Evolutionary conservation across 2,113 vertebrate species (phyloP).

Genomic region (Probosciger aterrimus): DNA sequence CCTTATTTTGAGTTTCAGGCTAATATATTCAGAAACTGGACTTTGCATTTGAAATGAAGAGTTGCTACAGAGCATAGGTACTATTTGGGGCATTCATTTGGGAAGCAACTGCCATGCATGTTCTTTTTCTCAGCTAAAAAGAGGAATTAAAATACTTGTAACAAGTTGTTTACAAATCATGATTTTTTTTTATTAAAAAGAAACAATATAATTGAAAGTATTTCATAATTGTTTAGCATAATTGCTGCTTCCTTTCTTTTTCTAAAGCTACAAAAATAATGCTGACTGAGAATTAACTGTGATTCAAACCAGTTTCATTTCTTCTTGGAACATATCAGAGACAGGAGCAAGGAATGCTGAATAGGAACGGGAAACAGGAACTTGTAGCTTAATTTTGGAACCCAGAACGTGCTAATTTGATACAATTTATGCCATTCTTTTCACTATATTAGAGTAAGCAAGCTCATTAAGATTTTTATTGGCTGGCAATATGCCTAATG

Average conservation of each 20-base stretch:
- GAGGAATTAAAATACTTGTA: not conserved
- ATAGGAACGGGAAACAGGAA: not conserved
- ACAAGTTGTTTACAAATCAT: not conserved
- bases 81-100: not conserved
- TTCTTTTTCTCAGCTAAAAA: not conserved
- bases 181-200: not conserved
- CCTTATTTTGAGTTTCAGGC: not conserved
- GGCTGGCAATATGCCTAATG: not conserved
- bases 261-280: not conserved
- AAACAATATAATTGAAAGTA: not conserved
- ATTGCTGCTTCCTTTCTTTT: not conserved
- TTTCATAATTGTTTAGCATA: not conserved
- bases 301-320: not conserved
- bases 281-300: not conserved
- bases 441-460: not conserved
- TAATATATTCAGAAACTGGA: not conserved
- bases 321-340: not conserved
- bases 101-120: not conserved
- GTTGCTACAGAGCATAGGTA: not conserved
- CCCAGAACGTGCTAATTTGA: not conserved
- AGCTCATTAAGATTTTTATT: not conserved
- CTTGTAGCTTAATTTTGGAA: not conserved
- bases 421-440: not conserved
- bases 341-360: not conserved
- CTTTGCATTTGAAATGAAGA: not conserved